Conservation (phyloP, 2,797 vertebrate species). For the Poeciliopsis infans region DNA sequence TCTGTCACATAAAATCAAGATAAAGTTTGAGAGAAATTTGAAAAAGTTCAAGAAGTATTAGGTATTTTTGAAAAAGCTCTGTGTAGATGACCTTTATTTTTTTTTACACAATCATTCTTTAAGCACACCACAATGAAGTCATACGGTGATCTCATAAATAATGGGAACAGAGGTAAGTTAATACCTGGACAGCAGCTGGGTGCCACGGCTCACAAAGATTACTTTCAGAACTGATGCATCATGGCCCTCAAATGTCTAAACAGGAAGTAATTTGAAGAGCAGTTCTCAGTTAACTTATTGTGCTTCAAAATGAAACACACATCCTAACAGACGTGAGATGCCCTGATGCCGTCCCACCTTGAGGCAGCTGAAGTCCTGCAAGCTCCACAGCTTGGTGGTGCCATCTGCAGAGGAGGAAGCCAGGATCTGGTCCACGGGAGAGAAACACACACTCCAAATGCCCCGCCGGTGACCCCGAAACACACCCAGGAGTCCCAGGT, state of each 20-base stretch:
- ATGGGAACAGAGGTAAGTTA: background rate
- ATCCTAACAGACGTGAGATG: background rate
- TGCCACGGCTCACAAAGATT: constrained; percentile 91
- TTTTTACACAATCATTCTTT: background rate
- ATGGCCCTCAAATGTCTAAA: constrained; percentile 95
- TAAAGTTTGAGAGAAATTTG: background rate
- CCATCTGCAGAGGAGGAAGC: constrained; percentile 93
- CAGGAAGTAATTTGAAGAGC: background rate
- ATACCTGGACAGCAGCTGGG: constrained; percentile 93
- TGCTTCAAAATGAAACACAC: background rate
- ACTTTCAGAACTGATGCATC: constrained; percentile 95
- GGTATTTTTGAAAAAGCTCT: background rate
- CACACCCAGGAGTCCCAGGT: constrained; percentile 84
- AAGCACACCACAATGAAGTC: background rate
- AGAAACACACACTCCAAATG: constrained; percentile 95
- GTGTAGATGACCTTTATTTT: background rate
- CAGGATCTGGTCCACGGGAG: constrained; percentile 92
- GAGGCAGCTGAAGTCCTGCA: constrained; percentile 94
- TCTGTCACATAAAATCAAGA: background rate
- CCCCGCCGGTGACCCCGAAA: constrained; percentile 92
- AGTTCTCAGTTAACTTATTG: background rate
- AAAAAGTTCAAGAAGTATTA: background rate
- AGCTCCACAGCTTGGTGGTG: constrained; percentile 89
- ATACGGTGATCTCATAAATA: background rate
- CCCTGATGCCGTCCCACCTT: constrained; percentile 80